Evolutionary conservation across 2,113 vertebrate genomes (phyloP), one percentile per base, ranked within the genome.

Genomic region (Noctilio leporinus): DNA sequence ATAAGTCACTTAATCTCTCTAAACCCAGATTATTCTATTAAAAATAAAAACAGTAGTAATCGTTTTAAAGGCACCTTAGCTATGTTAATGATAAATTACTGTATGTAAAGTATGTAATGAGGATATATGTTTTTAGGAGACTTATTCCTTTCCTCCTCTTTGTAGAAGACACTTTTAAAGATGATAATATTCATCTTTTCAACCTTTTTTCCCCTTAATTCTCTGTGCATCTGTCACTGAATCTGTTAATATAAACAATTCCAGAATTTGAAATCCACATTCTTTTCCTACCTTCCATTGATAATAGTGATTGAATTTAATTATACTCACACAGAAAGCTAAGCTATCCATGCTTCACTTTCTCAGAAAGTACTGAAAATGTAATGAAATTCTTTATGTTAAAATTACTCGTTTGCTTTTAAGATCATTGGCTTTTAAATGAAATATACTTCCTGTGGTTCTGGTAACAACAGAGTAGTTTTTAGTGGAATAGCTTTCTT

Each of bases 11-110:
- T 82, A 0, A 43, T 15, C 12, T 16, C 22, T 67, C 22, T 35
- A 10, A 94, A 78, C 17, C 40, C 15, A 51, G 30, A 64, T 83
- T 38, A 43, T 55, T 77, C 16, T 59, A 51, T 65, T 0, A 2
- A 67, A 67, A 67, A n/a, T 28, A 30, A 62, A 57, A 73, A 57
- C 14, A 19, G 0, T 16, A 57, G 26, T 70, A 30, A n/a, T 72
- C 67, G 3, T 76, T 86, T 69, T 49, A 67, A 59, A 87, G 33
- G 1, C 9, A 87, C 0, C 26, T 83, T 51, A 72, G 2, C 2
- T 85, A 16, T 81, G 14, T 53, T 40, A 45, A 57, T 33, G 16
- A 80, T 70, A 62, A 89, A 92, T 77, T 73, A 82, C 28, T 70
- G 3, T 11, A 77, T 22, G 0, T n/a, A 82, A 89, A 69, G 5